Base-by-base conservation (phyloP, 2,888 invertebrate genomes). In the Machimus atricapillus region DNA sequence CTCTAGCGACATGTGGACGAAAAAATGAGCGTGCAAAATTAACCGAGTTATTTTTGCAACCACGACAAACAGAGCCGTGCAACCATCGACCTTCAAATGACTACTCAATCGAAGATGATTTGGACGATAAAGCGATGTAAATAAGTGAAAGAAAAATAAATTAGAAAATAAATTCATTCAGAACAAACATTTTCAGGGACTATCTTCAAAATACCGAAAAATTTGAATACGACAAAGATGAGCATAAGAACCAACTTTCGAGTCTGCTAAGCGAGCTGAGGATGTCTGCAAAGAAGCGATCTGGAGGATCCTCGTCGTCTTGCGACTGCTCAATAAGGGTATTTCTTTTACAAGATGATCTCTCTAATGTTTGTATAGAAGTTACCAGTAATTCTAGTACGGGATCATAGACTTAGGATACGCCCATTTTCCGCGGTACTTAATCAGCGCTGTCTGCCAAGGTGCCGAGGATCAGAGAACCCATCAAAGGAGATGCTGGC, bases 251-350 rank as follows among this genome's bases (percentile, higher is more conserved):
- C 8, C 81, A 81, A 27, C 34, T 81, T 0, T 56, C 81, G 7
- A 83, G 23, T 6, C 9, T 66, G n/a, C n/a, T 83, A 83, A 73
- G 40, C 27, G 83, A 83, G 9, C 9, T 66, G 4, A 37, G 23
- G 34, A 19, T 7, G 23, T 23, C 73, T 14, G 16, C 19, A 8
- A 83, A 66, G 31, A 83, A 83, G 58, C 34, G 83, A n/a, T 52
- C 52, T 31, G 43, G 83, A n/a, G 37, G 27, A 19, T 23, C 58
- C 0, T 12, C 73, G 23, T 23, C 66, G 12, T 27, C 83, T 7
- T 92, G 92, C 88, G 91, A 92, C 89, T 92, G 92, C 88, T 91
- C 92, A 90, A 90, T 92, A 82, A 91, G 90, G 90, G 92, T 92
- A 88, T 40, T 89, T 88, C 16, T 43, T 16, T 52, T 9, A 2